Evolutionary conservation across 2,797 vertebrate genomes (phyloP).

Genomic region (Pseudomugil tenellus): DNA sequence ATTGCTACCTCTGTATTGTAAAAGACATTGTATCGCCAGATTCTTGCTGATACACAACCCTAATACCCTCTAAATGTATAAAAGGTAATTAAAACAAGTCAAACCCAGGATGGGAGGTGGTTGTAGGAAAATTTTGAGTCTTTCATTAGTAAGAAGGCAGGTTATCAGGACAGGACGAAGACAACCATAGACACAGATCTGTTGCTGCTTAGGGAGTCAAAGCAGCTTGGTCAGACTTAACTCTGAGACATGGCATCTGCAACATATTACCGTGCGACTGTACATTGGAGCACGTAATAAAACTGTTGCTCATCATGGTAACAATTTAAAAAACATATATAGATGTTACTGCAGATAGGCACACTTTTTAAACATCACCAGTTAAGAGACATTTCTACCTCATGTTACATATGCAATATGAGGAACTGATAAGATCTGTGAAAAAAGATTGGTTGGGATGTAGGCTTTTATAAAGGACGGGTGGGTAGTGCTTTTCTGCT

Average conservation of each 20-base stretch:
- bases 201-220: conserved; percentile 17
- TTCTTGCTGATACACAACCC: too few species aligned
- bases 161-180: conserved; percentile 30
- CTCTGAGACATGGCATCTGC: conserved; percentile 46
- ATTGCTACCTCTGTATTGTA: too few species aligned
- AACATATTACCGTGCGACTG: conserved; percentile 39
- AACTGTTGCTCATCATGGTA: conserved; percentile 36
- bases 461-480: background rate
- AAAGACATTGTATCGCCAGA: too few species aligned
- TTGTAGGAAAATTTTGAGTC: conserved; percentile 52
- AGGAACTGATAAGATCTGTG: conserved; percentile 48
- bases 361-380: conserved; percentile 12
- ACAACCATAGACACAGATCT: conserved; percentile 50
- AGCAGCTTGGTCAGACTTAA: conserved; percentile 21
- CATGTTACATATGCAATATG: conserved; percentile 13
- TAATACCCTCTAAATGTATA: conserved; percentile 35
- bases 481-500: conserved; percentile 8
- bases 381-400: conserved; percentile 35
- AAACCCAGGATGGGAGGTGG: conserved; percentile 22
- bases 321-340: conserved; percentile 2
- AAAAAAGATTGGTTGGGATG: conserved; percentile 38
- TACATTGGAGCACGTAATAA: conserved; percentile 49
- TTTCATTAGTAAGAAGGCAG: conserved; percentile 63
- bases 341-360: conserved; percentile 43
- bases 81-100: background rate